Percentiles rank a stretch among this genome's conserved stretches.
Conservation (phyloP, 2,797 vertebrate species). For the Coregonus ussuriensis region DNA sequence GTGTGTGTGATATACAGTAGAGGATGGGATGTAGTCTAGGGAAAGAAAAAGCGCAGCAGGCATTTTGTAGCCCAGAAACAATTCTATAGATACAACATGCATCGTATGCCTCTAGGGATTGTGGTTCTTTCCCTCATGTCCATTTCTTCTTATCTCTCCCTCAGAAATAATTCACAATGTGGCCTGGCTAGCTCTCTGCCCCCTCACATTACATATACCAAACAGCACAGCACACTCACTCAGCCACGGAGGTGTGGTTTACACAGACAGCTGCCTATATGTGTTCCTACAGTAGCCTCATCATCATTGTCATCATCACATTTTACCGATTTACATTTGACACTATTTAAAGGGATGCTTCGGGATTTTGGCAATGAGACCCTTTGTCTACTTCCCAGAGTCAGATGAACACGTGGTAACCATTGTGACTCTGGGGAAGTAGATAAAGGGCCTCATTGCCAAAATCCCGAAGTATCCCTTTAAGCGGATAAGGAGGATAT, state of each 20-base stretch:
- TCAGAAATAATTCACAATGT: slow-evolving; percentile 74
- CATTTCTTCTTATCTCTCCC: slow-evolving; percentile 8
- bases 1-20: slow-evolving; percentile 11
- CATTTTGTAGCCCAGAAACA: slow-evolving; percentile 22
- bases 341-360: too few species aligned
- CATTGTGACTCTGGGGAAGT: too few species aligned
- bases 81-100: slow-evolving; percentile 45
- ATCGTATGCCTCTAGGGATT: slow-evolving; percentile 58
- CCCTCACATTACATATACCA: slow-evolving; percentile 67
- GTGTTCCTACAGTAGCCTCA: slow-evolving; percentile 36
- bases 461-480: neutral
- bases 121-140: slow-evolving; percentile 62
- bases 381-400: too few species aligned
- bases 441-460: neutral
- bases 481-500: neutral
- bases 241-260: slow-evolving; percentile 43
- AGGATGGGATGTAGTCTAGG: neutral
- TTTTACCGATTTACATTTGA: too few species aligned
- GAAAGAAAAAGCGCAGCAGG: slow-evolving; percentile 22
- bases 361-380: too few species aligned
- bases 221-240: slow-evolving; percentile 57
- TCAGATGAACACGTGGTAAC: too few species aligned
- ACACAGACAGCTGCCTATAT: slow-evolving; percentile 42
- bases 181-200: slow-evolving; percentile 64
- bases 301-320: neutral